Conservation (phyloP, 2,797 vertebrate species). For the Diplodus puntazzo region DNA sequence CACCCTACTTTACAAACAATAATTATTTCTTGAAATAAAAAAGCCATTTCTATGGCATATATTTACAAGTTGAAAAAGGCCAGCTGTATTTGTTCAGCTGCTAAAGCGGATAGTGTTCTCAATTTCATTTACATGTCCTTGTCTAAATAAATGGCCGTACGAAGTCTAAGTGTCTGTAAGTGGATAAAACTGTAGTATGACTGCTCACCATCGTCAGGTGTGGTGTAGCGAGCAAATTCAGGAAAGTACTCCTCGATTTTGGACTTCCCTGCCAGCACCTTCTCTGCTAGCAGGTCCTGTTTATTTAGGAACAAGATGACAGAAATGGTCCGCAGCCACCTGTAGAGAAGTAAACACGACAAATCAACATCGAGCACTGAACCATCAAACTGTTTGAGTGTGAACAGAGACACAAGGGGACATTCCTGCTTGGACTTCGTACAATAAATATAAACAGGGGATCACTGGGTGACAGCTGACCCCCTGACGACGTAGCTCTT, state of each 20-base stretch:
- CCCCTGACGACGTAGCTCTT: too few relatives aligned
- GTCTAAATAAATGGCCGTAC: background rate
- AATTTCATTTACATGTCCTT: background rate
- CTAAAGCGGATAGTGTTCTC: background rate
- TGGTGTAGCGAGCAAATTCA: constrained; percentile 98
- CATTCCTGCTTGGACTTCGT: background rate
- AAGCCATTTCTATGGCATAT: background rate
- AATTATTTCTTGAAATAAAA: constrained; percentile 10
- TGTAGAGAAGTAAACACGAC: constrained; percentile 67
- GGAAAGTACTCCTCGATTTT: constrained; percentile 99
- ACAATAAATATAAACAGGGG: background rate
- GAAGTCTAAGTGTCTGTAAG: background rate
- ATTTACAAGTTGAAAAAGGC: background rate
- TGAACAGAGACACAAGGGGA: background rate
- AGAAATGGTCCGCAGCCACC: constrained; percentile 99
- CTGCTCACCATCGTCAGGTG: constrained; percentile 95
- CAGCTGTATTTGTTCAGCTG: background rate
- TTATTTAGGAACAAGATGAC: constrained; percentile 99
- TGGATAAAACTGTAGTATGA: background rate
- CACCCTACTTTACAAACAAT: constrained; percentile 39
- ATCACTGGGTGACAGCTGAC: background rate
- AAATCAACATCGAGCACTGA: constrained; percentile 1
- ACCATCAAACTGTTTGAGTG: background rate
- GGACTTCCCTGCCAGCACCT: constrained; percentile 97
- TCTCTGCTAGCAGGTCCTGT: constrained; percentile 98